Evolutionary conservation across 2,797 vertebrate species (phyloP).

Genomic region (Oceanodroma leucorhoa): DNA sequence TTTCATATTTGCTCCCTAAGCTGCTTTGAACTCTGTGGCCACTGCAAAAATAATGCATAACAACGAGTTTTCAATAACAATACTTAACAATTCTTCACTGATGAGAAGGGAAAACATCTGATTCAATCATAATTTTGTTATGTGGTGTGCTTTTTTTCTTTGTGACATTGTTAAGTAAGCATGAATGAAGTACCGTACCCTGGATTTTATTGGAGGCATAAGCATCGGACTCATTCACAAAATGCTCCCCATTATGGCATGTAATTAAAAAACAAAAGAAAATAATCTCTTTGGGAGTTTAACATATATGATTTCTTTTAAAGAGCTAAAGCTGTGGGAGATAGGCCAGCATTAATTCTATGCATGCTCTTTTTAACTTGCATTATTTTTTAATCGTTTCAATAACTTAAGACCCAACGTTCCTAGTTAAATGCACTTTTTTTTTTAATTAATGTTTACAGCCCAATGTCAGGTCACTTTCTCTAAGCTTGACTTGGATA

Average conservation of each 20-base stretch:
- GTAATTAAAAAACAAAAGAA: constrained; percentile 51
- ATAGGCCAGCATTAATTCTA: background rate
- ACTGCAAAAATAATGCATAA: background rate
- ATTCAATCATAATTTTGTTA: background rate
- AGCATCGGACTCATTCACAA: constrained; percentile 15
- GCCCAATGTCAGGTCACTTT: background rate
- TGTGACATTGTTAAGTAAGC: background rate
- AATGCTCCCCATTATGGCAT: constrained; percentile 12
- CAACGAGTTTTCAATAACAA: constrained; percentile 4
- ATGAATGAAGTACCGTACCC: background rate
- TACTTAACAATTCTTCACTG: background rate
- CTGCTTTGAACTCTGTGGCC: background rate
- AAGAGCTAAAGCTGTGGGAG: background rate
- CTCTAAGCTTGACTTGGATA: background rate
- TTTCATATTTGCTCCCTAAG: constrained; percentile 22
- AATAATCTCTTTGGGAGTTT: constrained; percentile 17
- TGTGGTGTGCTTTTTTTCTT: background rate
- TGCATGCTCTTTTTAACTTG: background rate
- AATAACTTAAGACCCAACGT: background rate
- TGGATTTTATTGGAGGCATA: constrained; percentile 14
- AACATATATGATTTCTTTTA: constrained; percentile 10
- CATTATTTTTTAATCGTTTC: background rate
- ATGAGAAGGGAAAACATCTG: background rate
- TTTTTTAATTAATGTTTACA: background rate
- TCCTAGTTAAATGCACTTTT: background rate